A percentile compares a stretch with the other conserved stretches of the same genome.
Conservation (phyloP, 2,888 invertebrate species). For the Drosophila kuntzei region DNA sequence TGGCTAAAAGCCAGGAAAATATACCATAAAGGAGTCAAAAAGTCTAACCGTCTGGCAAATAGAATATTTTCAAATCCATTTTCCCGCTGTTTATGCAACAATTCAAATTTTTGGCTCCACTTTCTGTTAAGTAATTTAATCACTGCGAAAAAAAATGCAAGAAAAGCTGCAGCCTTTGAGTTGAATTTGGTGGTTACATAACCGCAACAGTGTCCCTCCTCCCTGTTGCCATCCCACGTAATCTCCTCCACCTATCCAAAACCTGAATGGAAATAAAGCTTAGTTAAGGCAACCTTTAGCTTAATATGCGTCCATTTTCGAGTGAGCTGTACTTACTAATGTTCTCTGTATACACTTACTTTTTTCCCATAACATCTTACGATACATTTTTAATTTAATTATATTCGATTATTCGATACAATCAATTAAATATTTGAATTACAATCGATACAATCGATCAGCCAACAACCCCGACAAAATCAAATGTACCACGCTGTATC, state of each 20-base stretch:
- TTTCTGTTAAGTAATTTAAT: constrained; percentile 59
- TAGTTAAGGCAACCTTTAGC: constrained; percentile 17
- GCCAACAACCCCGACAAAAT: constrained; percentile 87
- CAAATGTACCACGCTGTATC: constrained; percentile 98
- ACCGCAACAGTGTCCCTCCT: neutral
- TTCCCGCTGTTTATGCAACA: constrained; percentile 57
- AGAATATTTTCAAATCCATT: constrained; percentile 32
- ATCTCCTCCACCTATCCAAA: neutral
- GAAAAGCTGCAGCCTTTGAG: constrained; percentile 12
- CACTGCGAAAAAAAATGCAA: constrained; percentile 10
- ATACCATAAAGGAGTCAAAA: constrained; percentile 39
- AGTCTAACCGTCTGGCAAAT: constrained; percentile 26
- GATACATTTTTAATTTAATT: constrained; percentile 14
- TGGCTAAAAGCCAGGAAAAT: constrained; percentile 77
- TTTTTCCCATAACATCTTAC: constrained; percentile 54
- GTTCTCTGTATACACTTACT: constrained; percentile 56
- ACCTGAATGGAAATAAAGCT: constrained; percentile 6
- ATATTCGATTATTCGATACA: constrained; percentile 13
- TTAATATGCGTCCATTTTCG: constrained; percentile 3
- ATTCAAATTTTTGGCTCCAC: constrained; percentile 39
- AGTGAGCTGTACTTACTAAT: constrained; percentile 57
- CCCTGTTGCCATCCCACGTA: neutral
- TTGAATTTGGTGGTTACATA: constrained; percentile 34
- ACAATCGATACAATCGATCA: constrained; percentile 56
- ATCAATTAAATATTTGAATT: constrained; percentile 8